Percentiles rank a stretch among this genome's conserved stretches.
phyloP scores from a whole-genome alignment of 2,113 vertebrate species.

The Cinclus cinclus region DNA sequence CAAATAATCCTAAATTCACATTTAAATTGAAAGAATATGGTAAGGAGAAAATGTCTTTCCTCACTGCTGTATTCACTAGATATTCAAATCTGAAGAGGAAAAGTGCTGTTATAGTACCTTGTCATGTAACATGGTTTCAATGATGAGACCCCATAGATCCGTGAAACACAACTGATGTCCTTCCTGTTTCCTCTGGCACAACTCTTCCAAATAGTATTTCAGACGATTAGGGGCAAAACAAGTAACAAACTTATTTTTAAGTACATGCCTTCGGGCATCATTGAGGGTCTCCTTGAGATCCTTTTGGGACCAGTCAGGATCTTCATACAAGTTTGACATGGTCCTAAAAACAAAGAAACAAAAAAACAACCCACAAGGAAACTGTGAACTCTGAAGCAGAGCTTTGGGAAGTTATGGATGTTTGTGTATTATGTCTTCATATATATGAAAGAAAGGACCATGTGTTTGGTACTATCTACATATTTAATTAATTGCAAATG shows the following conservation, averaged over 20 bases:
- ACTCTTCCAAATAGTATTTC: slow-evolving; percentile 72
- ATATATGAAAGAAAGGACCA: neutral
- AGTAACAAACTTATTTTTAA: slow-evolving; percentile 70
- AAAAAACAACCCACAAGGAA: neutral
- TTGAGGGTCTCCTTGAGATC: slow-evolving; percentile 66
- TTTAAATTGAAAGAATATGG: neutral
- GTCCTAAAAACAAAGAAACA: slow-evolving; percentile 67
- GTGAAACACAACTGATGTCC: slow-evolving; percentile 79
- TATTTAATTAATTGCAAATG: neutral
- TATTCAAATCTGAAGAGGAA: neutral
- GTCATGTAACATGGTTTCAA: slow-evolving; percentile 78
- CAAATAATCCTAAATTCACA: neutral
- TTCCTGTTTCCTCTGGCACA: slow-evolving; percentile 67
- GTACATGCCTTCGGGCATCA: slow-evolving; percentile 63
- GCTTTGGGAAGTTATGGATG: neutral
- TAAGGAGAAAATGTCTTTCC: neutral
- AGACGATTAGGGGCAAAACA: slow-evolving; percentile 74
- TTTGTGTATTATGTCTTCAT: neutral
- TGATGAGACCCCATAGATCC: slow-evolving; percentile 82
- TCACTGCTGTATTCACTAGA: neutral
- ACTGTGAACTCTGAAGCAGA: neutral
- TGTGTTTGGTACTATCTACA: neutral
- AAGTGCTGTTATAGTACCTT: slow-evolving; percentile 66
- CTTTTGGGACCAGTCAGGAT: slow-evolving; percentile 82
- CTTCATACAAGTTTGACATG: slow-evolving; percentile 79